Percentiles rank a stretch among this genome's conserved stretches.
Conservation (phyloP, 2,113 vertebrate genomes). For the Nicator chloris region DNA sequence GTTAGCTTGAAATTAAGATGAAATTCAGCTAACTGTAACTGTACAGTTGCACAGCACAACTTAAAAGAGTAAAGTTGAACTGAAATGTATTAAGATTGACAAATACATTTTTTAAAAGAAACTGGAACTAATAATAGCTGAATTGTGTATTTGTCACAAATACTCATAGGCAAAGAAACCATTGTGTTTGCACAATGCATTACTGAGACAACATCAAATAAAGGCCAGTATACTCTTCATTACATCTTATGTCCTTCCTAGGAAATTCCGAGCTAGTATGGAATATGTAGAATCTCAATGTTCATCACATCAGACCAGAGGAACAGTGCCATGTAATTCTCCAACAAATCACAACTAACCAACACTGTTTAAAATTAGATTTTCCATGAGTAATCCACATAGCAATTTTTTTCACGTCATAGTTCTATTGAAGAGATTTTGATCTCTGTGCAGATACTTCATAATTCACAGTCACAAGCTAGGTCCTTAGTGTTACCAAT, state of each 20-base stretch:
- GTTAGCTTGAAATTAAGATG: background rate
- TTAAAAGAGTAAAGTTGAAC: background rate
- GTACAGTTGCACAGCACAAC: background rate
- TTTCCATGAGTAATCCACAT: constrained; percentile 34
- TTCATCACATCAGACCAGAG: background rate
- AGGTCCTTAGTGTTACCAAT: background rate
- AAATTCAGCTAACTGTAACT: background rate
- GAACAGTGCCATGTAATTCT: background rate
- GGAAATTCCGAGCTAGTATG: background rate
- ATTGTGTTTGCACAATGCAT: background rate
- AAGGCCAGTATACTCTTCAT: background rate
- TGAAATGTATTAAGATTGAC: background rate
- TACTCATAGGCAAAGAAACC: background rate
- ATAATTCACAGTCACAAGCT: background rate
- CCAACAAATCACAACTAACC: background rate
- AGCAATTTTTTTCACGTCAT: background rate
- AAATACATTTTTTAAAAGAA: background rate
- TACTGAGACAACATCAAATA: background rate
- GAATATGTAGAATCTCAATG: background rate
- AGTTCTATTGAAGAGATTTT: background rate
- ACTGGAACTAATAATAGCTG: background rate
- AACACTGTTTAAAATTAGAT: constrained; percentile 45
- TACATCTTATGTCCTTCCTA: background rate
- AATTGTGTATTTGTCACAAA: background rate
- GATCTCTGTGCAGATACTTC: background rate